phyloP scores from a whole-genome alignment of 2,888 invertebrate species.

The Caenorhabditis sp. region DNA sequence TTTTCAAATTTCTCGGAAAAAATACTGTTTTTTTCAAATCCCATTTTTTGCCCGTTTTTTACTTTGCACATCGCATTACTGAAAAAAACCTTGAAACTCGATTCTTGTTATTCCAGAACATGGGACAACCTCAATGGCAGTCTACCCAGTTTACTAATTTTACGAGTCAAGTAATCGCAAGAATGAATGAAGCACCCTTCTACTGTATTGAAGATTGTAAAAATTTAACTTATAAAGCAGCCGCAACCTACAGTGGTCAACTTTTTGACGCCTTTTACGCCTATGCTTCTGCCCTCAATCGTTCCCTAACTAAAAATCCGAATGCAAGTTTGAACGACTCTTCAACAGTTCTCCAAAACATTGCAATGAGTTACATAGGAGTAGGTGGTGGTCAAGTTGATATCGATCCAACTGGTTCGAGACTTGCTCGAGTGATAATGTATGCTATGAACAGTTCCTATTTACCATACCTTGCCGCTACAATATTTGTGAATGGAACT shows the following conservation, averaged over 20 bases:
- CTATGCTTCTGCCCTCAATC: conserved; percentile 39
- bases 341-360: conserved; percentile 14
- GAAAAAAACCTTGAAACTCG: background rate
- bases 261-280: conserved; percentile 41
- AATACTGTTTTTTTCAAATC: too few species aligned
- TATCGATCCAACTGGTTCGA: conserved; percentile 24
- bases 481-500: conserved; percentile 24
- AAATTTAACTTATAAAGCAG: conserved; percentile 10
- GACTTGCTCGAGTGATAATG: conserved; percentile 28
- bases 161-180: conserved; percentile 44
- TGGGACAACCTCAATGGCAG: conserved; percentile 30
- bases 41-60: too few species aligned
- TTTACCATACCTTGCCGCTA: conserved; percentile 21
- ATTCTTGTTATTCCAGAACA: conserved; percentile 15
- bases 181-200: conserved; percentile 55
- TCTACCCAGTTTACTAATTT: conserved; percentile 41
- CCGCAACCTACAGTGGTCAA: conserved; percentile 34
- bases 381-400: conserved; percentile 12
- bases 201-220: conserved; percentile 43
- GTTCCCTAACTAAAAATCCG: conserved; percentile 18
- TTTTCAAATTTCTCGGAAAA: too few species aligned
- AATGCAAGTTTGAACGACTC: conserved; percentile 16
- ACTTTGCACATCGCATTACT: background rate
- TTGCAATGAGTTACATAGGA: conserved; percentile 24
- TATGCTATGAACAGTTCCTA: conserved; percentile 29